A percentile compares a stretch with the other conserved stretches of the same genome.
Evolutionary conservation across 37 sponge, comb jelly and placozoan genomes (phyloP).

Genomic region (Amphimedon queenslandica): DNA sequence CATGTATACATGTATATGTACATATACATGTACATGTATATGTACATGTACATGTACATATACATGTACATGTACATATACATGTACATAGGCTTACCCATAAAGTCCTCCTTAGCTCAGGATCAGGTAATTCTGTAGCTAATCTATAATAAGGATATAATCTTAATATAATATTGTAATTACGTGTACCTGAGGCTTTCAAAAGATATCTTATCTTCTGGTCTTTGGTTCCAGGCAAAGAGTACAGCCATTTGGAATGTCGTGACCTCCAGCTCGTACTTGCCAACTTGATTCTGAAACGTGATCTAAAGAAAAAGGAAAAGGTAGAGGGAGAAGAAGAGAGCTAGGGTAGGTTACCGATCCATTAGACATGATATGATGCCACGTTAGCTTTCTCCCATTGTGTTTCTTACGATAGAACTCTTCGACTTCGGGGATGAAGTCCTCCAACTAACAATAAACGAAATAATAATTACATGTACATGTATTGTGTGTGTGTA

Average conservation of each 20-base stretch:
- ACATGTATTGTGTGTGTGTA: background rate
- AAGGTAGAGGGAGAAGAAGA: background rate
- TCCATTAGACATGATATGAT: constrained; percentile 92
- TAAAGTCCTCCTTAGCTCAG: constrained; percentile 78
- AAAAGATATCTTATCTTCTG: constrained; percentile 72
- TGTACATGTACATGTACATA: too few species aligned
- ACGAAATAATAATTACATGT: background rate
- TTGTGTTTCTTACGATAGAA: constrained; percentile 79
- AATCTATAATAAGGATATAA: constrained; percentile 28
- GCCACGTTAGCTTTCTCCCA: constrained; percentile 87
- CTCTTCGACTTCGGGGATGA: constrained; percentile 81
- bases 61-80: too few species aligned
- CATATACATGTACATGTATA: too few species aligned
- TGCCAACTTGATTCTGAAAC: constrained; percentile 74
- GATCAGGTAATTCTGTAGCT: constrained; percentile 79
- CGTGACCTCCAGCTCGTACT: constrained; percentile 88
- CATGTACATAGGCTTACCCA: constrained; percentile 59
- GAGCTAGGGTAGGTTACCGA: constrained; percentile 47
- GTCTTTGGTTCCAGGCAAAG: constrained; percentile 90
- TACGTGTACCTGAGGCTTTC: constrained; percentile 68
- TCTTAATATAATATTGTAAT: background rate
- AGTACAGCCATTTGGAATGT: constrained; percentile 94
- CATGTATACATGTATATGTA: too few species aligned
- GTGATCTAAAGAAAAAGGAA: constrained; percentile 52
- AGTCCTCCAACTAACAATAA: constrained; percentile 71